A percentile compares a stretch with the other conserved stretches of the same genome.
Evolutionary conservation across 2,113 vertebrate species (phyloP).

Genomic region (Eulemur rufifrons): DNA sequence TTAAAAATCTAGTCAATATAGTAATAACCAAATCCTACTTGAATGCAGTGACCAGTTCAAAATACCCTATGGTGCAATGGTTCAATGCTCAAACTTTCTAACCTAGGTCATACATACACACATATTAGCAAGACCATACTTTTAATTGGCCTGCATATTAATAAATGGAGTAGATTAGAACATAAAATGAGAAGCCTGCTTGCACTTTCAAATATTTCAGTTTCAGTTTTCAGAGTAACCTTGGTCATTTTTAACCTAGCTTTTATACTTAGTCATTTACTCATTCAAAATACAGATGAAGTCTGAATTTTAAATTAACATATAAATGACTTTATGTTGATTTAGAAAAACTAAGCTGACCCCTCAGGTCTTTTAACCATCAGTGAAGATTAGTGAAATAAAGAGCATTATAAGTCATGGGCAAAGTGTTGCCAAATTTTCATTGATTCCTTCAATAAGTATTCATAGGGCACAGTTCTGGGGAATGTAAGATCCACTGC

Average conservation of each 20-base stretch:
- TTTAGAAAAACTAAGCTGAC: conserved; percentile 66
- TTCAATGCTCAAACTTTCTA: neutral
- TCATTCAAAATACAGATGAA: conserved; percentile 59
- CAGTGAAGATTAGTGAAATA: conserved; percentile 58
- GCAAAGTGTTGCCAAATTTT: conserved; percentile 7
- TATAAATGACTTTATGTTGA: conserved; percentile 58
- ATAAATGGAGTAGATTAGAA: neutral
- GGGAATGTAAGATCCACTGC: neutral
- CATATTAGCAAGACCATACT: neutral
- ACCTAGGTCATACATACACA: neutral
- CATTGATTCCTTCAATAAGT: conserved; percentile 25
- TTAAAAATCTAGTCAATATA: neutral
- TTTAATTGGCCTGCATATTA: neutral
- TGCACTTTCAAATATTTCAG: conserved; percentile 51
- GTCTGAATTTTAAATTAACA: conserved; percentile 70
- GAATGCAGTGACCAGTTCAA: neutral
- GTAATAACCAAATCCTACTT: neutral
- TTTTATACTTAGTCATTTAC: conserved; percentile 16
- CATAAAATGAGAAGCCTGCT: neutral
- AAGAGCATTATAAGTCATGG: conserved; percentile 25
- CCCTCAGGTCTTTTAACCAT: conserved; percentile 43
- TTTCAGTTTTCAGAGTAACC: conserved; percentile 42
- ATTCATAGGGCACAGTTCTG: neutral
- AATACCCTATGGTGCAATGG: neutral
- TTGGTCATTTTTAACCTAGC: conserved; percentile 27